Conservation (phyloP, 1,140 invertebrate genomes). For the Prorops nasuta region DNA sequence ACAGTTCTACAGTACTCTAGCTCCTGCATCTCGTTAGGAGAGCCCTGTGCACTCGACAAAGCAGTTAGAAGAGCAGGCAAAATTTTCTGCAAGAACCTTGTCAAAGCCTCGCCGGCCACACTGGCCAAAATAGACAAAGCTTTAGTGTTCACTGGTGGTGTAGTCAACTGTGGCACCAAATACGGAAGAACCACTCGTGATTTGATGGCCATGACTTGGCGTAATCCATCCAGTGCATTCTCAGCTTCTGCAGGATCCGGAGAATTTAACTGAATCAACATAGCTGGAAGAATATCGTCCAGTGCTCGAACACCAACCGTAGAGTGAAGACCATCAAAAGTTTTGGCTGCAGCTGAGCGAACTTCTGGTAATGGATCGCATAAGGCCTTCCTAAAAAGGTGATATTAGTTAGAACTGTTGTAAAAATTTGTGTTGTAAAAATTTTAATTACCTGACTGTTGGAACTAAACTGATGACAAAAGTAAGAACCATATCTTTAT, state of each 20-base stretch:
- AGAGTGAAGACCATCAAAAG: constrained; percentile 93
- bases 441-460: constrained; percentile 68
- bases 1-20: constrained; percentile 93
- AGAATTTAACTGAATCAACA: constrained; percentile 83
- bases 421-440: constrained; percentile 2
- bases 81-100: constrained; percentile 86
- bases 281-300: constrained; percentile 94
- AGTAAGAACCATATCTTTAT: constrained; percentile 88
- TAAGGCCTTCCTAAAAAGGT: constrained; percentile 73
- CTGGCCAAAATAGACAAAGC: constrained; percentile 89
- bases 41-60: constrained; percentile 69
- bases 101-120: constrained; percentile 90
- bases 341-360: constrained; percentile 89
- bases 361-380: constrained; percentile 93
- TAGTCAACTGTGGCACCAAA: constrained; percentile 90
- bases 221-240: constrained; percentile 87
- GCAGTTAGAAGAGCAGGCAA: constrained; percentile 85
- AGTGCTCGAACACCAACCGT: constrained; percentile 92
- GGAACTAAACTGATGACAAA: constrained; percentile 96
- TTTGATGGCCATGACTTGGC: constrained; percentile 96
- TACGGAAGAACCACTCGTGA: constrained; percentile 93
- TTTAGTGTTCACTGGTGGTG: constrained; percentile 85
- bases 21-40: constrained; percentile 71
- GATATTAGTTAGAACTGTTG: too few relatives aligned
- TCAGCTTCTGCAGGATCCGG: constrained; percentile 73